Percentiles rank a stretch among this genome's conserved stretches.
phyloP scores from a whole-genome alignment of 1,140 invertebrate species.

The Ephestia elutella region DNA sequence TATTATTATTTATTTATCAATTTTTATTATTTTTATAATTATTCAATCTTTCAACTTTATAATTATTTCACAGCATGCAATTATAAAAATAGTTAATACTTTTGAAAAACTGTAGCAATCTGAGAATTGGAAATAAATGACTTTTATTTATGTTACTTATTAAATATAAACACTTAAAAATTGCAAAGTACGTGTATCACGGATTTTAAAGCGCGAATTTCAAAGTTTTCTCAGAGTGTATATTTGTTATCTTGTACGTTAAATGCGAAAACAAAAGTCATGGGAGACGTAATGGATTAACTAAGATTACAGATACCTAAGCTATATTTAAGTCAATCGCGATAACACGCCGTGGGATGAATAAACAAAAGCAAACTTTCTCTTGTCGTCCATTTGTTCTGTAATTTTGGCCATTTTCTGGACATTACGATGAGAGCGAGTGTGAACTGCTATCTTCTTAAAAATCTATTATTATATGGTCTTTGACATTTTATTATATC shows the following conservation, averaged over 20 bases:
- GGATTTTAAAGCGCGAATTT: background rate
- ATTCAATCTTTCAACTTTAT: too few species aligned
- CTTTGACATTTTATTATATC: too few species aligned
- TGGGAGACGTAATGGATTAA: conserved; percentile 1
- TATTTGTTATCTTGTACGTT: background rate
- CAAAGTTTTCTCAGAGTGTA: background rate
- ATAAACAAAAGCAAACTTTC: conserved; percentile 1
- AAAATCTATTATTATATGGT: too few species aligned
- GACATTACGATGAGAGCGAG: background rate
- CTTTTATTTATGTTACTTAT: too few species aligned
- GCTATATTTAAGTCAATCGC: conserved; percentile 3
- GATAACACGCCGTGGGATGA: background rate
- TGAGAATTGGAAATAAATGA: too few species aligned
- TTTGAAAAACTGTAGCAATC: too few species aligned
- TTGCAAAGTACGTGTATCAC: too few species aligned
- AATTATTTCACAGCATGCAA: too few species aligned
- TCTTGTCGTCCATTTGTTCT: background rate
- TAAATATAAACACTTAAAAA: too few species aligned
- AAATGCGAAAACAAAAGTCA: conserved; percentile 1
- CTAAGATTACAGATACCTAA: conserved; percentile 2
- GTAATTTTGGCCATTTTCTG: background rate
- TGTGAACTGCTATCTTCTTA: background rate
- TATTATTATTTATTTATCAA: too few species aligned
- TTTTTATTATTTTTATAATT: too few species aligned
- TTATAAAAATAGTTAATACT: too few species aligned